Percentiles rank a stretch among this genome's conserved stretches.
Conservation (phyloP, 2,113 vertebrate genomes). For the Orthonyx spaldingii region DNA sequence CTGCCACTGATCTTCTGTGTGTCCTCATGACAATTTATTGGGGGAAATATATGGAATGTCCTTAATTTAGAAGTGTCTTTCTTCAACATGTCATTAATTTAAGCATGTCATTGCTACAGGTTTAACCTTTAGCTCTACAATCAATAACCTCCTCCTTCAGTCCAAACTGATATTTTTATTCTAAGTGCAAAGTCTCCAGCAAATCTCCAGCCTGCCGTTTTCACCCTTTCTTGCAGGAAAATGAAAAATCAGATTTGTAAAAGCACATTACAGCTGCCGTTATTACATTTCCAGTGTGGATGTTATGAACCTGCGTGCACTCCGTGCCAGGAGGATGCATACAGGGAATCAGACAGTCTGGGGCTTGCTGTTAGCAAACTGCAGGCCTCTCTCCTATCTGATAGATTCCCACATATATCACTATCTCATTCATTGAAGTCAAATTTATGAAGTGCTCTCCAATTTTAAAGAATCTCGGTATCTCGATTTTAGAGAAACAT, state of each 20-base stretch:
- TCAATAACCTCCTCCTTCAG: not conserved
- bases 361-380: not conserved
- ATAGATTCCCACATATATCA: not conserved
- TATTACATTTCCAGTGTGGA: not conserved
- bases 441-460: not conserved
- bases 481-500: not conserved
- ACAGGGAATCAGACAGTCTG: not conserved
- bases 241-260: not conserved
- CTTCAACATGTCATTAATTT: not conserved
- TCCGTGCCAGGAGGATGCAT: not conserved
- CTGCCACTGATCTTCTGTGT: not conserved
- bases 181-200: not conserved
- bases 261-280: not conserved
- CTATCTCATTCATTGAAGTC: not conserved
- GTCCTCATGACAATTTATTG: not conserved
- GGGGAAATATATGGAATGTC: not conserved
- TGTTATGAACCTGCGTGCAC: not conserved
- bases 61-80: not conserved
- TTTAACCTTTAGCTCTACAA: conserved; percentile 9
- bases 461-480: not conserved
- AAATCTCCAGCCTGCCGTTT: not conserved
- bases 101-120: not conserved
- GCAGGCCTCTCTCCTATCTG: not conserved
- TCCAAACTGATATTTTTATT: not conserved
- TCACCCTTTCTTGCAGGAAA: not conserved